Conservation (phyloP, 1,140 invertebrate genomes). For the Diorhabda carinulata region DNA sequence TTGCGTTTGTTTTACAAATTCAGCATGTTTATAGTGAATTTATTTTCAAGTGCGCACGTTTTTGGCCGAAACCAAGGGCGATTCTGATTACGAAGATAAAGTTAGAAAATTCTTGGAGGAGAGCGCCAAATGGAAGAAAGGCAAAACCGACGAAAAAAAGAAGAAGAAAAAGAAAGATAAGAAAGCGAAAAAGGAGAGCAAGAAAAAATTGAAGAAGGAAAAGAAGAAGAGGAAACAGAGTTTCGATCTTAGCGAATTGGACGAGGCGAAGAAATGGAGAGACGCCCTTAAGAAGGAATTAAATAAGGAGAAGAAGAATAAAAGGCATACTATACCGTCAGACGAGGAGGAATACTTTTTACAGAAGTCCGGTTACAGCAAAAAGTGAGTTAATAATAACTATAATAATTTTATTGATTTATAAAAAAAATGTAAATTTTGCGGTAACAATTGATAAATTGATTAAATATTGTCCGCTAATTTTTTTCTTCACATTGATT, state of each 20-base stretch:
- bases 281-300: constrained; percentile 61
- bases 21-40: neutral
- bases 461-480: no score
- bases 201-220: constrained; percentile 59
- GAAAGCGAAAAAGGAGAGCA: constrained; percentile 60
- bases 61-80: constrained; percentile 72
- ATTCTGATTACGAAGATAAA: constrained; percentile 79
- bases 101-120: constrained; percentile 80
- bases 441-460: no score
- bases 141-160: constrained; percentile 64
- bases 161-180: constrained; percentile 67
- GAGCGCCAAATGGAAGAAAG: constrained; percentile 72
- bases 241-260: constrained; percentile 58
- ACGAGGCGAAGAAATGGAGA: constrained; percentile 61
- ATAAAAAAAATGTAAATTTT: no score
- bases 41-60: constrained; percentile 60
- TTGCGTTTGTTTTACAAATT: no score
- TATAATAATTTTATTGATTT: no score
- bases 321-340: constrained; percentile 53
- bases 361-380: constrained; percentile 54
- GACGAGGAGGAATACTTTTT: constrained; percentile 56
- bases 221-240: constrained; percentile 61
- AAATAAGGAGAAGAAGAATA: constrained; percentile 48
- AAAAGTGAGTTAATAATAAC: constrained; percentile 46
- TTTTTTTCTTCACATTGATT: no score